Evolutionary conservation across 1,140 invertebrate genomes (phyloP), one percentile per base, ranked within the genome.

Genomic region (Oreohelix idahoensis): DNA sequence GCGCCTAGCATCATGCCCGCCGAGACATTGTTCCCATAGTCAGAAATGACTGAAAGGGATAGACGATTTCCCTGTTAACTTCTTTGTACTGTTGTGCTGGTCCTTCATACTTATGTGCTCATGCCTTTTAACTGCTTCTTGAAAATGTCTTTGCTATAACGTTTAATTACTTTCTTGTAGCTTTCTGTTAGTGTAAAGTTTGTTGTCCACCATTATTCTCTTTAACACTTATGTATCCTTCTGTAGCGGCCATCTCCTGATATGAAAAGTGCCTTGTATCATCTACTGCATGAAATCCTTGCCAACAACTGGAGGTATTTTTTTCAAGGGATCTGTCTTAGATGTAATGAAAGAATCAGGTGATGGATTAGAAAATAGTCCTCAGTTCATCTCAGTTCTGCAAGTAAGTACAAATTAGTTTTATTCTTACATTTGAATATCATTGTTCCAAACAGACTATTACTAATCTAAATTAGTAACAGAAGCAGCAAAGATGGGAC

Each of bases 221-320:
- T 2, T 13, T 39, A 77, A 51, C 53, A 53, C 11, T 77, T 53
- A 13, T 10, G 8, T 36, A 32, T 76, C 11, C 66, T 77, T 49
- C 75, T 86, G 38, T 87, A 94, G 92, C 85, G 93, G 53, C 86
- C 92, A n/a, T 92, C 93, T 20, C 94, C 94, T n/a, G 94, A 94
- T 84, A 92, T 95, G 58, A 94, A 94, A 86, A 88, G 91, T 49
- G 90, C 93, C 13, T 89, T 95, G 36, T 95, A 94, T 88, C 89
- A 93, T 39, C 88, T 95, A 36, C 89, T 95, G 11, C 92, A 93
- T 84, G 92, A 94, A 83, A 94, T 97, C 86, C 93, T 98, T 29
- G 93, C 96, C 75, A 95, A 97, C 91, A 95, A 96, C 63, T 97
- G 96, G 96, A 95, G 96, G 78, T 97, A 96, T 92, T 98, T 97